These are phyloP conservation scores for Paguma larvata DNA, from an alignment of 2,797 vertebrate species.

Conservation along the genomic window DNA sequence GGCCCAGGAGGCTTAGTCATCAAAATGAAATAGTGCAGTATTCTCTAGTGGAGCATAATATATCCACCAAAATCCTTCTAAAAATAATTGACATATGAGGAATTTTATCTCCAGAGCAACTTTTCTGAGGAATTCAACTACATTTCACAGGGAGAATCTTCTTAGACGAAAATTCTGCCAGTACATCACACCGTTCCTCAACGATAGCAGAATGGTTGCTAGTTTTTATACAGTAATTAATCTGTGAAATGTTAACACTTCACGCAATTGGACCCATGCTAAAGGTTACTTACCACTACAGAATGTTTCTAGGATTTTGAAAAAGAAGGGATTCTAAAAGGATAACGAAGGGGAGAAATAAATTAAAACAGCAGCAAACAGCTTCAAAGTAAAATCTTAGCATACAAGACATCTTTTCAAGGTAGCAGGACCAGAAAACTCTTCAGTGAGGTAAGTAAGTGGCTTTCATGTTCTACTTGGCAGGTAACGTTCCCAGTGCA, in stretches of 20 bases:
- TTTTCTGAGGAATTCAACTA: constrained; percentile 58
- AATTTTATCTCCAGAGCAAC: constrained; percentile 51
- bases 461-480: background rate
- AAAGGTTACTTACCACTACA: constrained; percentile 13
- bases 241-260: constrained; percentile 50
- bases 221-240: background rate
- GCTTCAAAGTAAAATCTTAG: constrained; percentile 52
- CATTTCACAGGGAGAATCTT: constrained; percentile 19
- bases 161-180: constrained; percentile 23
- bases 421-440: background rate
- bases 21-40: background rate
- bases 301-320: background rate
- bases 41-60: background rate
- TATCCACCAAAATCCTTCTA: constrained; percentile 27
- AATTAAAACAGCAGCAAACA: background rate
- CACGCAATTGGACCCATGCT: background rate
- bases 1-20: background rate
- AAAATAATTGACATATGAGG: constrained; percentile 11
- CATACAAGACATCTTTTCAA: background rate
- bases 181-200: background rate
- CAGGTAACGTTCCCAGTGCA: background rate
- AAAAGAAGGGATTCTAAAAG: background rate
- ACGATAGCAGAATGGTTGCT: constrained; percentile 4
- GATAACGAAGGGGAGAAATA: background rate
- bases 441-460: background rate